Evolutionary conservation across 35 echinoderm and acorn worm species (phyloP).

Genomic region (Ptychodera flava): DNA sequence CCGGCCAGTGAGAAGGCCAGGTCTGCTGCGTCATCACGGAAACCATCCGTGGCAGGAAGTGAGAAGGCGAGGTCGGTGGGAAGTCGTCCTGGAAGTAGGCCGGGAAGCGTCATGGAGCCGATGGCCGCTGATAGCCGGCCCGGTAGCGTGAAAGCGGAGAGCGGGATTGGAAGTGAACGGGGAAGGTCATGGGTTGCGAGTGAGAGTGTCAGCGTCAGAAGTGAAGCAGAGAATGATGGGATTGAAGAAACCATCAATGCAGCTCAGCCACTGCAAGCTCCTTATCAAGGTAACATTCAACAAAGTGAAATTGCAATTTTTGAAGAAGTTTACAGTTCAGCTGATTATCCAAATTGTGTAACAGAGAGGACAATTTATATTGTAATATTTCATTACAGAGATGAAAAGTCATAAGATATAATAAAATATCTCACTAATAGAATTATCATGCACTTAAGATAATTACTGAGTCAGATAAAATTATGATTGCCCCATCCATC

Average conservation of each 20-base stretch:
- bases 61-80: background rate
- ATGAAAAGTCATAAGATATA: too few relatives aligned
- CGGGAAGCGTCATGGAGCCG: background rate
- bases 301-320: too few relatives aligned
- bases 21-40: background rate
- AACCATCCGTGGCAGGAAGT: background rate
- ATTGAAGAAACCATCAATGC: background rate
- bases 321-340: too few relatives aligned
- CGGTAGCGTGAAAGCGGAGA: background rate
- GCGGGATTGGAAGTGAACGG: background rate
- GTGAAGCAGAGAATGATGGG: background rate
- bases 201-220: background rate
- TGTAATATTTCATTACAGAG: too few relatives aligned
- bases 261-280: background rate
- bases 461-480: too few relatives aligned
- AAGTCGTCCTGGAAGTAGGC: background rate
- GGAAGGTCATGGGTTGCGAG: background rate
- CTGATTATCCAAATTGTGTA: too few relatives aligned
- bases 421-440: too few relatives aligned
- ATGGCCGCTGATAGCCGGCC: background rate
- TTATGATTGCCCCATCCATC: too few relatives aligned
- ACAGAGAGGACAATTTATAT: too few relatives aligned
- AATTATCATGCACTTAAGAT: too few relatives aligned
- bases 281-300: background rate
- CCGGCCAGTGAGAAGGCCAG: background rate